Conservation (phyloP, 2,888 invertebrate species). For the Notocelia uddmanniana region DNA sequence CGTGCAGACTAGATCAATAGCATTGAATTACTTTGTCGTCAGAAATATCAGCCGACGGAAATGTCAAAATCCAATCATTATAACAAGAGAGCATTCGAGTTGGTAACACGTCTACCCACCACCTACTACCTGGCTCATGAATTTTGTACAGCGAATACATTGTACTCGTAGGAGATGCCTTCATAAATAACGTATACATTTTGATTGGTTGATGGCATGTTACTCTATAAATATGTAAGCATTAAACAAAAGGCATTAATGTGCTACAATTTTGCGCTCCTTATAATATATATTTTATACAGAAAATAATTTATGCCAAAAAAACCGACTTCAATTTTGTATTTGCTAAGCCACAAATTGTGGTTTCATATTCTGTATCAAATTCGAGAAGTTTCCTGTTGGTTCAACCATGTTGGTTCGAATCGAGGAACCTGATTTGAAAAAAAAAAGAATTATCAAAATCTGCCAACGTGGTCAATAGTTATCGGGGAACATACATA, state of each 20-base stretch:
- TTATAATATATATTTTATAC: no score
- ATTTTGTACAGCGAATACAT: slow-evolving; percentile 37
- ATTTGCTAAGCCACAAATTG: no score
- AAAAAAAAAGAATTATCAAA: no score
- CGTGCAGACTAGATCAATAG: slow-evolving; percentile 8
- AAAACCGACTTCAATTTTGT: no score
- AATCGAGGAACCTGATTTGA: no score
- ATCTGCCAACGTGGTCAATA: no score
- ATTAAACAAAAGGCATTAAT: slow-evolving; percentile 17
- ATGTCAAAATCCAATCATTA: slow-evolving; percentile 43
- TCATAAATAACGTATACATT: slow-evolving; percentile 35
- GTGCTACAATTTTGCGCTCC: neutral
- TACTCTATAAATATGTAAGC: slow-evolving; percentile 16
- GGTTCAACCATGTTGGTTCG: no score
- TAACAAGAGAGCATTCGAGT: slow-evolving; percentile 36
- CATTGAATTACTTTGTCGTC: slow-evolving; percentile 26
- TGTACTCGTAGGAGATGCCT: slow-evolving; percentile 25
- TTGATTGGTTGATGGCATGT: slow-evolving; percentile 31
- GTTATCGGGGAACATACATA: no score
- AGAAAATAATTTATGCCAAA: no score
- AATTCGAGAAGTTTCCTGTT: no score
- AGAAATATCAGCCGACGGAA: slow-evolving; percentile 28
- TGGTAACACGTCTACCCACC: slow-evolving; percentile 6
- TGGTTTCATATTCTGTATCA: no score
- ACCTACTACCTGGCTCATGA: slow-evolving; percentile 26